Percentiles rank a stretch among this genome's conserved stretches.
Evolutionary conservation across 2,888 invertebrate species (phyloP).

Genomic region (Andrena chrysosceles): DNA sequence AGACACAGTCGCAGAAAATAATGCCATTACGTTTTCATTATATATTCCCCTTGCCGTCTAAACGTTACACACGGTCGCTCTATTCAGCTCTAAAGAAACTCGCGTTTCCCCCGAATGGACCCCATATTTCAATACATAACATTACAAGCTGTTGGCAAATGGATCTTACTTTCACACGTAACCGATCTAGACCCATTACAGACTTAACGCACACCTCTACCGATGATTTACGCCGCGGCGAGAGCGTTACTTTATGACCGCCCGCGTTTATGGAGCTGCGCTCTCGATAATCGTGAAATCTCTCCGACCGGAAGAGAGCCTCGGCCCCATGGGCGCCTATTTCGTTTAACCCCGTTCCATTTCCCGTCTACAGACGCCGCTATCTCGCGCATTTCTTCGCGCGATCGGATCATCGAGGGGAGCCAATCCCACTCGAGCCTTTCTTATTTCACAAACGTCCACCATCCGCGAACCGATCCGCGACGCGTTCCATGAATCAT

Average conservation of each 20-base stretch:
- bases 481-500: not conserved
- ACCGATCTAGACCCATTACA: conserved; percentile 23
- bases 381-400: not conserved
- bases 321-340: not conserved
- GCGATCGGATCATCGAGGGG: not conserved
- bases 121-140: conserved; percentile 3
- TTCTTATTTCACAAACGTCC: conserved; percentile 1
- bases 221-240: conserved; percentile 45
- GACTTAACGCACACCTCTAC: conserved; percentile 18
- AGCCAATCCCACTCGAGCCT: not conserved
- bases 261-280: conserved; percentile 29
- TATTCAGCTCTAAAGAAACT: not conserved
- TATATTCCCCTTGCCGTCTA: no score
- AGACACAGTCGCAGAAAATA: not conserved
- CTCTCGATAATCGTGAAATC: conserved; percentile 36
- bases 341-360: conserved; percentile 14
- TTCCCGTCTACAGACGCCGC: no score
- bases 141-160: conserved; percentile 48
- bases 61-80: not conserved
- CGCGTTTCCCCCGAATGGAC: conserved; percentile 2
- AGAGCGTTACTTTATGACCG: conserved; percentile 45
- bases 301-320: conserved; percentile 26
- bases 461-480: not conserved
- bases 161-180: conserved; percentile 47
- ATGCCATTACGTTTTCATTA: not conserved